Conservation (phyloP, 2,888 invertebrate species). For the Amblyteles armatorius region DNA sequence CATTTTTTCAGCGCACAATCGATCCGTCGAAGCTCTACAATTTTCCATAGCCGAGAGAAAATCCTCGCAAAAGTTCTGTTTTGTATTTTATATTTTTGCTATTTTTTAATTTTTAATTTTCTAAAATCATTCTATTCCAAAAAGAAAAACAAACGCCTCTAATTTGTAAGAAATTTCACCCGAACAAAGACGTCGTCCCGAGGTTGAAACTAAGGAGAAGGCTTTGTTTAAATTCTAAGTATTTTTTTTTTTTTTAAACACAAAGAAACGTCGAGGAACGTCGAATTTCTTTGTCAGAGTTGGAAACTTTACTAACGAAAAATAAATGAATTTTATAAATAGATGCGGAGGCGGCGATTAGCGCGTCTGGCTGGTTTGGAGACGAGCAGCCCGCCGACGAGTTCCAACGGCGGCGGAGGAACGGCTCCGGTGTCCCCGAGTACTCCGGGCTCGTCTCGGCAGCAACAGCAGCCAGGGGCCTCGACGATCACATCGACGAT, state of each 20-base stretch:
- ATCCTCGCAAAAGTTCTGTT: too few relatives aligned
- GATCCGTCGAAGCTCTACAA: too few relatives aligned
- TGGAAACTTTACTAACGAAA: constrained; percentile 2
- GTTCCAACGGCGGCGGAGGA: constrained; percentile 72
- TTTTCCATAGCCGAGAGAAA: too few relatives aligned
- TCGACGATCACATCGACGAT: constrained; percentile 25
- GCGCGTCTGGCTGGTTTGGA: constrained; percentile 90
- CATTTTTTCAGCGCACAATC: too few relatives aligned
- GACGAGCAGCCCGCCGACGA: constrained; percentile 85
- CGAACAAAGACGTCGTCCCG: too few relatives aligned
- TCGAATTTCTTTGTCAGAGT: not conserved
- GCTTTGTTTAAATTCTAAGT: too few relatives aligned
- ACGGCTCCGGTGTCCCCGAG: constrained; percentile 84
- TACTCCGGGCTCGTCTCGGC: constrained; percentile 83
- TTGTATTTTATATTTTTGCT: too few relatives aligned
- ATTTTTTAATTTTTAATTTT: too few relatives aligned
- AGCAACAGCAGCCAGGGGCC: constrained; percentile 69
- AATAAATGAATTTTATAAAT: constrained; percentile 53
- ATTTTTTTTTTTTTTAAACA: not conserved
- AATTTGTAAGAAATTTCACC: too few relatives aligned
- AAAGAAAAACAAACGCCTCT: too few relatives aligned
- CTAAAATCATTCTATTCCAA: too few relatives aligned
- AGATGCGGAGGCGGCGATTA: constrained; percentile 92
- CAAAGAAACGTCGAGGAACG: constrained; percentile 73
- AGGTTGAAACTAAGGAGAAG: too few relatives aligned